A percentile compares a stretch with the other conserved stretches of the same genome.
Conservation (phyloP, 2,888 invertebrate species). For the Ypsolopha scabrella region DNA sequence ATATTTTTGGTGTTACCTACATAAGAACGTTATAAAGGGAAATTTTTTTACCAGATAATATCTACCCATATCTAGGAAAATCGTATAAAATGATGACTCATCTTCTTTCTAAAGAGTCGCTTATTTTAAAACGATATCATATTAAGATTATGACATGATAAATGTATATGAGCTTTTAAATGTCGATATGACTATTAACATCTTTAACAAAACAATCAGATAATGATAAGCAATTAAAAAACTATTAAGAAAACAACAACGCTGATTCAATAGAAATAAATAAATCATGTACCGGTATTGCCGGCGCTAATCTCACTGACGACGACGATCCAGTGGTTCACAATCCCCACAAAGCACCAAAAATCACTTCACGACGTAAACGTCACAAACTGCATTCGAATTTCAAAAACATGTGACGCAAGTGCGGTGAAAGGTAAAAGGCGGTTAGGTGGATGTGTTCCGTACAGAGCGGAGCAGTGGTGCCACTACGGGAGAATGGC, state of each 20-base stretch:
- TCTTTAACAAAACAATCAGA: not conserved
- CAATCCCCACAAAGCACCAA: conserved; percentile 60
- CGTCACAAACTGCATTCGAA: conserved; percentile 36
- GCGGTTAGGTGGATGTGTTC: conserved; percentile 50
- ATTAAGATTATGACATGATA: not conserved
- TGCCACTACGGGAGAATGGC: conserved; percentile 61
- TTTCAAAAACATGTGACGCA: conserved; percentile 38
- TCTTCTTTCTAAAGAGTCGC: not conserved
- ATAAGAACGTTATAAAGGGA: too few relatives aligned
- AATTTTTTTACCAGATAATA: too few relatives aligned
- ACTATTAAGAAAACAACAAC: not conserved
- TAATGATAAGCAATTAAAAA: not conserved
- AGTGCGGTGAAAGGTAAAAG: conserved; percentile 63
- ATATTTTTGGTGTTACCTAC: too few relatives aligned
- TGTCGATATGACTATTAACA: not conserved
- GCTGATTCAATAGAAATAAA: conserved; percentile 14
- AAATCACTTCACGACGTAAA: conserved; percentile 54
- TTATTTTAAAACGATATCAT: not conserved
- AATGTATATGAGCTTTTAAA: not conserved
- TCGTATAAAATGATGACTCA: too few relatives aligned
- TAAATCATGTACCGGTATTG: conserved; percentile 50
- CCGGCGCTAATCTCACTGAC: conserved; percentile 18
- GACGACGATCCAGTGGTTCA: conserved; percentile 32
- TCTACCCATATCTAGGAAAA: too few relatives aligned
- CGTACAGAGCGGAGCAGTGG: conserved; percentile 45